phyloP scores from a whole-genome alignment of 2,113 vertebrate genomes.

The Bos indicus region DNA sequence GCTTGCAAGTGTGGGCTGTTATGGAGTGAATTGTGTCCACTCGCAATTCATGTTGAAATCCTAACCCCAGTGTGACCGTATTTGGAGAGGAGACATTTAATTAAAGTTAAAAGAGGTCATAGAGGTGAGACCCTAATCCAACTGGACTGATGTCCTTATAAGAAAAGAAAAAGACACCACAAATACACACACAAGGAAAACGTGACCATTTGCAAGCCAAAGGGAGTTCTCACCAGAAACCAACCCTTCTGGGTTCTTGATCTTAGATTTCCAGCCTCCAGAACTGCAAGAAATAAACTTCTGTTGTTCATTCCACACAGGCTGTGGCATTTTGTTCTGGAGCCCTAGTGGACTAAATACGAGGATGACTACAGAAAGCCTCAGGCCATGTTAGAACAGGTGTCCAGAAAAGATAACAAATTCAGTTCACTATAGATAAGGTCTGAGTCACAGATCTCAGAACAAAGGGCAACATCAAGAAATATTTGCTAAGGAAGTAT shows the following conservation, averaged over 20 bases:
- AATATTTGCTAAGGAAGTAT: neutral
- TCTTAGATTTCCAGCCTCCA: neutral
- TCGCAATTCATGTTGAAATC: neutral
- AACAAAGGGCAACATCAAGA: slow-evolving; percentile 5
- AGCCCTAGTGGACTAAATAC: neutral
- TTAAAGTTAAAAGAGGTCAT: neutral
- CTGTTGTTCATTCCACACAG: neutral
- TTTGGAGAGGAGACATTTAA: neutral
- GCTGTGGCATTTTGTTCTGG: neutral
- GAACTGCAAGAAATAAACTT: neutral
- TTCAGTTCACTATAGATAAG: slow-evolving; percentile 19
- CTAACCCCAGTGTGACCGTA: neutral
- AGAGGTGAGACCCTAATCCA: neutral
- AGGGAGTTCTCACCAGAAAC: neutral
- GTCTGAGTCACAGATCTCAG: neutral
- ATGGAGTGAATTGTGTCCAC: neutral
- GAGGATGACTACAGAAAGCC: neutral
- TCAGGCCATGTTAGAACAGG: neutral
- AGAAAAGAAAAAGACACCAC: neutral
- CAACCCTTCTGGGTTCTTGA: neutral
- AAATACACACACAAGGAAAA: neutral
- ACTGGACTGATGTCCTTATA: neutral
- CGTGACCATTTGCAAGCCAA: neutral
- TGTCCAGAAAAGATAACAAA: slow-evolving; percentile 29
- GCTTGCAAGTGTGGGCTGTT: neutral